A percentile compares a stretch with the other conserved stretches of the same genome.
Evolutionary conservation across 1,140 invertebrate genomes (phyloP).

Genomic region (Dendrolimus punctatus): DNA sequence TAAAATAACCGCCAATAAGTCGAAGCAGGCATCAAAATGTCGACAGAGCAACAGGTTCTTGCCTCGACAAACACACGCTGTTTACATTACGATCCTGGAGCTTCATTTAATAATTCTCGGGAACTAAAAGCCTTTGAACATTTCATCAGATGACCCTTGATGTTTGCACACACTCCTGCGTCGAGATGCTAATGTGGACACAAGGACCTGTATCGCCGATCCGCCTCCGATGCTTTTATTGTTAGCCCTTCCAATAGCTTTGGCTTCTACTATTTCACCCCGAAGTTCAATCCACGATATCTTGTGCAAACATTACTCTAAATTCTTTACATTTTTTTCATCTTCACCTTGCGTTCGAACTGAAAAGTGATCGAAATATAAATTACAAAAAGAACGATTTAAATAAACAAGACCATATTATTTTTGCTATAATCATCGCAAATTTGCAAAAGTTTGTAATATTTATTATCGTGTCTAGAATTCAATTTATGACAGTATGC

Average conservation of each 20-base stretch:
- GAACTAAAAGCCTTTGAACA: slow-evolving; percentile 72
- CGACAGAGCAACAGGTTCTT: slow-evolving; percentile 68
- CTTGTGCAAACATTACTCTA: slow-evolving; percentile 36
- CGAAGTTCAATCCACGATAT: slow-evolving; percentile 47
- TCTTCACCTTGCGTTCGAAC: slow-evolving; percentile 17
- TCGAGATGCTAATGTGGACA: slow-evolving; percentile 70
- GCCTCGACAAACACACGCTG: slow-evolving; percentile 56
- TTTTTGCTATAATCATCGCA: too few species aligned
- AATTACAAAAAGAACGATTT: too few species aligned
- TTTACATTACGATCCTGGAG: slow-evolving; percentile 70
- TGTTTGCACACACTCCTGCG: slow-evolving; percentile 68
- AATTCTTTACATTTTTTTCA: slow-evolving; percentile 21
- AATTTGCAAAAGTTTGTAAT: neutral
- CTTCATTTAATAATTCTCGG: slow-evolving; percentile 71
- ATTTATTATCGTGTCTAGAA: neutral
- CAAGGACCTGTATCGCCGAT: slow-evolving; percentile 68
- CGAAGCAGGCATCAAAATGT: slow-evolving; percentile 58
- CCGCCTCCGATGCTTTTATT: slow-evolving; percentile 60
- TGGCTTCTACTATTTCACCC: slow-evolving; percentile 49
- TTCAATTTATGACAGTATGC: neutral
- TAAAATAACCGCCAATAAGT: slow-evolving; percentile 69
- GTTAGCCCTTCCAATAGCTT: slow-evolving; percentile 49
- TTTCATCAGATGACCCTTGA: slow-evolving; percentile 69
- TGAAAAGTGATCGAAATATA: slow-evolving; percentile 2
- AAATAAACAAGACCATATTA: too few species aligned